A percentile compares a stretch with the other conserved stretches of the same genome.
phyloP scores from a whole-genome alignment of 2,113 vertebrate species.

The Cnemophilus loriae region DNA sequence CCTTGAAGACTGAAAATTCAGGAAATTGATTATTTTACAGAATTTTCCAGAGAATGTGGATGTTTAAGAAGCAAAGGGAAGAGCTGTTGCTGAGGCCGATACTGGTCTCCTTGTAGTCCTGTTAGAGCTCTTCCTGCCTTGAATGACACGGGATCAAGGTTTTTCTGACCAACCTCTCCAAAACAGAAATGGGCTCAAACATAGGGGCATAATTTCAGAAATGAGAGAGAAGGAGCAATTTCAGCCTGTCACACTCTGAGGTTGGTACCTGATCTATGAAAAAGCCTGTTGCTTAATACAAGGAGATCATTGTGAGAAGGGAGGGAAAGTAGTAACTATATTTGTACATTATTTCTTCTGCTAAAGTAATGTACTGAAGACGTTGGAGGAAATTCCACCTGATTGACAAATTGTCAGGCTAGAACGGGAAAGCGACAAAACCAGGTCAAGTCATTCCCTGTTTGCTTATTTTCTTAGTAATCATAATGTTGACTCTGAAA shows the following conservation, averaged over 20 bases:
- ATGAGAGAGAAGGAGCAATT: background rate
- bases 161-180: background rate
- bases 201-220: background rate
- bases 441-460: background rate
- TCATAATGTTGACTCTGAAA: background rate
- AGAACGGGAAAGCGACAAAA: background rate
- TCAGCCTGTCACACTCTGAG: background rate
- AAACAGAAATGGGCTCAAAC: background rate
- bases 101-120: background rate
- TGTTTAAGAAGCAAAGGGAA: background rate
- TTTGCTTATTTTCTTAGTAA: slow-evolving; percentile 29
- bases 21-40: background rate
- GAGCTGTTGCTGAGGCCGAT: background rate
- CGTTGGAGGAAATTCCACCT: background rate
- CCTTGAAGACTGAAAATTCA: background rate
- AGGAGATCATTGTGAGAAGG: slow-evolving; percentile 46
- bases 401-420: slow-evolving; percentile 22
- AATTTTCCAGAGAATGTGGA: background rate
- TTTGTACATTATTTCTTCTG: slow-evolving; percentile 19
- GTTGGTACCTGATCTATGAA: slow-evolving; percentile 1
- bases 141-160: background rate
- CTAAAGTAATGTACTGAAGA: slow-evolving; percentile 5
- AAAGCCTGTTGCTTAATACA: slow-evolving; percentile 38
- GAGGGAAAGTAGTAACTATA: background rate
- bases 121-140: background rate